Percentiles rank a stretch among this genome's conserved stretches.
Conservation (phyloP, 2,797 vertebrate genomes). For the Triplophysa yarkandensis region DNA sequence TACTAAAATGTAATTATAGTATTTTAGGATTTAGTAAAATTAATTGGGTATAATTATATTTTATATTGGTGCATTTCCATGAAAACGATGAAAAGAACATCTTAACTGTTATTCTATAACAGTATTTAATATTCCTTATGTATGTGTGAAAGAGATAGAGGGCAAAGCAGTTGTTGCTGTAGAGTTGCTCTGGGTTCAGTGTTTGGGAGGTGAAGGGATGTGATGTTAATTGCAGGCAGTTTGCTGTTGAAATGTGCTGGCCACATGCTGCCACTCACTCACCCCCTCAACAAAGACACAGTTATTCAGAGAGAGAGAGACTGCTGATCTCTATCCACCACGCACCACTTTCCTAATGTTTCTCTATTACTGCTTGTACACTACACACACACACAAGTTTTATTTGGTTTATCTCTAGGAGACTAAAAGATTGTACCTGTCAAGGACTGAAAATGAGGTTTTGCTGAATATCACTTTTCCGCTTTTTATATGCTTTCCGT, state of each 20-base stretch:
- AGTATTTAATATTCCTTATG: background rate
- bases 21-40: too few relatives aligned
- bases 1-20: too few relatives aligned
- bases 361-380: too few relatives aligned
- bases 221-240: conserved; percentile 56
- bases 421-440: too few relatives aligned
- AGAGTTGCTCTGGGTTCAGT: conserved; percentile 31
- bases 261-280: conserved; percentile 63
- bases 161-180: conserved; percentile 31
- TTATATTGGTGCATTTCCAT: background rate
- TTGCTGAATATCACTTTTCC: too few relatives aligned
- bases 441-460: too few relatives aligned
- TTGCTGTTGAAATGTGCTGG: conserved; percentile 63
- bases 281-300: conserved; percentile 57
- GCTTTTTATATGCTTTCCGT: too few relatives aligned
- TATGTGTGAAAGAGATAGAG: background rate
- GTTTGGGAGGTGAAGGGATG: conserved; percentile 56
- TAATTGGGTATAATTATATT: too few relatives aligned
- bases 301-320: conserved; percentile 56
- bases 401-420: background rate
- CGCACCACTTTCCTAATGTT: conserved; percentile 21
- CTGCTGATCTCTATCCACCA: conserved; percentile 12
- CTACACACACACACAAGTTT: background rate
- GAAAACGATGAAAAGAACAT: too few relatives aligned
- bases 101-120: too few relatives aligned